Base-by-base conservation (phyloP, 2,888 invertebrate species). In the Gastrophysa polygoni region DNA sequence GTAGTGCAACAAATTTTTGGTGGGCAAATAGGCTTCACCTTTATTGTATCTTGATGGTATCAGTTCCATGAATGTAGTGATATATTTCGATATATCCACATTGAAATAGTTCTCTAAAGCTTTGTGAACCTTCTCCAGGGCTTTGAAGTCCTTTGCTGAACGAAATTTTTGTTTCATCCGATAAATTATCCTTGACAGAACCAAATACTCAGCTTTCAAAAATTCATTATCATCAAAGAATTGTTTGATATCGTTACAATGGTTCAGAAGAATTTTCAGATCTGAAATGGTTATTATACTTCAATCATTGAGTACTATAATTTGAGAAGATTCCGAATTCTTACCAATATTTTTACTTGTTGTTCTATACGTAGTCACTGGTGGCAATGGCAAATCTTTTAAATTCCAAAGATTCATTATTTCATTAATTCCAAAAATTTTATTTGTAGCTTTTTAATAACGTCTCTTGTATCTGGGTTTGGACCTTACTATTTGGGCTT, bases 81-180 rank as follows among this genome's bases (percentile, higher is more conserved):
- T 57, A 54, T 78, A 74, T 32, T 71, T 73, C 14, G 71, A 59
- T 7, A 85, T 66, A 43, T 80, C 70, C 43, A 83, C 67, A 18
- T 74, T 71, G 17, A 82, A 74, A 71, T 82, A 83, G 57, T 79
- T 81, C 2, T 80, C 71, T 58, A 85, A 69, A 1, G 80, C 78
- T 68, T 79, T 79, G 61, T 82, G 82, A 0, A 83, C 70, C 75
- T 83, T 84, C 64, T 81, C 81, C 77, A 84, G 77, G 18, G 75
- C 72, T 68, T 83, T 84, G n/a, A 85, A 75, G 24, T 84, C 84
- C 64, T 84, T 85, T 21, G 83, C 82, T 34, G 71, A 78, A 43
- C 84, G 77, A 72, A 84, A 83, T 75, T 85, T 85, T 56, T 77
- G 77, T 71, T 85, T 85, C 82, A 73, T 69, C 17, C 73, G 64